Conservation (phyloP, 2,113 vertebrate species). For the Trichomycterus rosablanca region DNA sequence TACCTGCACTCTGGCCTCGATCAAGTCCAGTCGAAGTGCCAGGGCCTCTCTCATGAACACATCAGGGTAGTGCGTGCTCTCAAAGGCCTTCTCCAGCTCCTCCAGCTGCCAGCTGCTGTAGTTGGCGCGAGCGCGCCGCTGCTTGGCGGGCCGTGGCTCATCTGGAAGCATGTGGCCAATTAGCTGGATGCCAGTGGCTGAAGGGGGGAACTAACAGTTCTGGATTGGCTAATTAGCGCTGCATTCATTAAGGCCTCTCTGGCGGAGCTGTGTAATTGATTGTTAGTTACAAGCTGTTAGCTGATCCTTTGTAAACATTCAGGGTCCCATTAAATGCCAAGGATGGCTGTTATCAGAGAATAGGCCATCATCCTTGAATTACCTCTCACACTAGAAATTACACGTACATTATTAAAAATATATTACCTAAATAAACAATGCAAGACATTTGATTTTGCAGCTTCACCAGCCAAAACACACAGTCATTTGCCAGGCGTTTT, state of each 20-base stretch:
- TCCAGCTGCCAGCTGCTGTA: constrained; percentile 85
- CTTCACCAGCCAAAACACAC: neutral
- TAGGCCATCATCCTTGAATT: constrained; percentile 37
- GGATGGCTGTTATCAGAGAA: constrained; percentile 44
- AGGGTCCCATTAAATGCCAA: constrained; percentile 59
- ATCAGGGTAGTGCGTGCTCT: constrained; percentile 78
- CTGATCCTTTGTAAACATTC: constrained; percentile 72
- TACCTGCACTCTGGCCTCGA: constrained; percentile 79
- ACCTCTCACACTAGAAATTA: constrained; percentile 35
- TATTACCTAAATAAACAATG: constrained; percentile 24
- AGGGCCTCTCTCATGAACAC: constrained; percentile 81
- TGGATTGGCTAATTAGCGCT: constrained; percentile 70
- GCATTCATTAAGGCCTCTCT: constrained; percentile 67
- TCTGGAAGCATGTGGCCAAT: constrained; percentile 73
- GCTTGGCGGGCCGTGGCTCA: constrained; percentile 76
- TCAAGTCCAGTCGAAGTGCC: constrained; percentile 76
- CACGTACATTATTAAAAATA: constrained; percentile 30
- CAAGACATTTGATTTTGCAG: constrained; percentile 11
- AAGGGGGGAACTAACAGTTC: constrained; percentile 71
- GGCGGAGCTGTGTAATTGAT: constrained; percentile 70
- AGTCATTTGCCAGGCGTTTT: neutral
- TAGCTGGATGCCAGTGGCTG: constrained; percentile 66
- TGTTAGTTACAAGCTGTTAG: constrained; percentile 74
- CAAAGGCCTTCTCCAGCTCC: constrained; percentile 78
- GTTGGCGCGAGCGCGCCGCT: constrained; percentile 78